Evolutionary conservation across 2,797 vertebrate species (phyloP).

Genomic region (Centropyge bicolor): DNA sequence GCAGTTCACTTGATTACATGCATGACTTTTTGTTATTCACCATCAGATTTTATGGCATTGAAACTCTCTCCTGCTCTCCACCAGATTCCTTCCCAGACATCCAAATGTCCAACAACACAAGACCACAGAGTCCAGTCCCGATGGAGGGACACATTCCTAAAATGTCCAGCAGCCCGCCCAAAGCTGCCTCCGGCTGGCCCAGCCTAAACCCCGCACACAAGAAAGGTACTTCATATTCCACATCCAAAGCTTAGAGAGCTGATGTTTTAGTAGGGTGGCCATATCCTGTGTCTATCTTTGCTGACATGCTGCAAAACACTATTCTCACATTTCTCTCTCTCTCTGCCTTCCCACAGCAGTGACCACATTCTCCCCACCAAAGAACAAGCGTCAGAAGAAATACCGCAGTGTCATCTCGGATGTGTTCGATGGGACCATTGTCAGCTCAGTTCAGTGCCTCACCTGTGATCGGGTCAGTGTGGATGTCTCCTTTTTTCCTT

Average conservation of each 20-base stretch:
- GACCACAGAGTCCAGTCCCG: constrained; percentile 85
- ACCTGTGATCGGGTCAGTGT: constrained; percentile 96
- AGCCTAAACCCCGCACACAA: constrained; percentile 89
- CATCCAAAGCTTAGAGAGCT: constrained; percentile 16
- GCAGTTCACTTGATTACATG: not conserved
- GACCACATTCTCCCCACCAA: constrained; percentile 87
- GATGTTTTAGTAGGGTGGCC: too few relatives aligned
- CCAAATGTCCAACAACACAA: constrained; percentile 88
- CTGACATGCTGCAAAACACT: not conserved
- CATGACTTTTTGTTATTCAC: not conserved
- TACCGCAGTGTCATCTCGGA: constrained; percentile 98
- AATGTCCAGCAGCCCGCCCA: constrained; percentile 92
- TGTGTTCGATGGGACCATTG: constrained; percentile 96
- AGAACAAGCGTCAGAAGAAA: constrained; percentile 94
- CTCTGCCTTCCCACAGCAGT: constrained; percentile 79
- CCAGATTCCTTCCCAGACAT: constrained; percentile 90
- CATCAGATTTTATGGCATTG: not conserved
- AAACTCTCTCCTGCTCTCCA: constrained; percentile 1
- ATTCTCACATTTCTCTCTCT: constrained; percentile 36
- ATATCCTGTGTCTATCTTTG: constrained; percentile 12
- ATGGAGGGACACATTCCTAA: constrained; percentile 87
- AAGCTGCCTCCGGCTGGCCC: constrained; percentile 88
- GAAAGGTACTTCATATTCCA: constrained; percentile 89
- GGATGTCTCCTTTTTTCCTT: not conserved
- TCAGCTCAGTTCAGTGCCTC: constrained; percentile 98